phyloP scores from a whole-genome alignment of 2,888 invertebrate genomes.

The Agapetus fuscipes region DNA sequence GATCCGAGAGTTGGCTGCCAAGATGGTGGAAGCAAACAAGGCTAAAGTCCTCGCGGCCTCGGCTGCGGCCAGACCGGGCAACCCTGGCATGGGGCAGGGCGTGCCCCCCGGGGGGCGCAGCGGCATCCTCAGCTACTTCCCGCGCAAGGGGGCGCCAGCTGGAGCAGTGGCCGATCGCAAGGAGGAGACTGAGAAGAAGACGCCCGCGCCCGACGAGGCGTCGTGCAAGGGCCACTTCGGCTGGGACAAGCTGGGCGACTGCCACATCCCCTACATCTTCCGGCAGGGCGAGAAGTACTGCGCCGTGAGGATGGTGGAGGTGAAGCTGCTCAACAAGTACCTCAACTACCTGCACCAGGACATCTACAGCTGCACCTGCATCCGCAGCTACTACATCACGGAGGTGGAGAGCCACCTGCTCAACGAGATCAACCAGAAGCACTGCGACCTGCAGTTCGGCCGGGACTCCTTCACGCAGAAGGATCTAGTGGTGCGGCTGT shows the following conservation, averaged over 20 bases:
- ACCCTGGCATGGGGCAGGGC: constrained; percentile 30
- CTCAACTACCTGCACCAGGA: constrained; percentile 81
- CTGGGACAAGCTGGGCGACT: constrained; percentile 81
- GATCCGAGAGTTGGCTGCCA: constrained; percentile 76
- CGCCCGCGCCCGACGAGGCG: constrained; percentile 56
- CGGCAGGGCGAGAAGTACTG: constrained; percentile 78
- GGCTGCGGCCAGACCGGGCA: constrained; percentile 43
- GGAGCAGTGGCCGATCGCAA: constrained; percentile 30
- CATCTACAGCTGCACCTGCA: constrained; percentile 84
- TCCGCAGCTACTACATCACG: constrained; percentile 88
- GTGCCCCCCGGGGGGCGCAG: constrained; percentile 33
- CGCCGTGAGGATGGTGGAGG: constrained; percentile 90
- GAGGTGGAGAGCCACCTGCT: constrained; percentile 81
- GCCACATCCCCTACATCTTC: constrained; percentile 81
- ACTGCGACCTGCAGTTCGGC: constrained; percentile 86
- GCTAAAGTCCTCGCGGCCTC: constrained; percentile 28
- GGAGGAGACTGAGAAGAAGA: constrained; percentile 32
- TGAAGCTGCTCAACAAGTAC: constrained; percentile 81
- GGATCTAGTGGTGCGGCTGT: constrained; percentile 80
- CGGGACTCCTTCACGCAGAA: constrained; percentile 77
- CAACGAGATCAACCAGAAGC: constrained; percentile 87
- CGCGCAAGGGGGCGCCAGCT: constrained; percentile 33
- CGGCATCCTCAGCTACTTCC: constrained; percentile 54
- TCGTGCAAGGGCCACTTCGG: constrained; percentile 78
- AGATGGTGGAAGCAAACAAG: constrained; percentile 77